Conservation (phyloP, 2,113 vertebrate genomes). For the Hyaena hyaena region DNA sequence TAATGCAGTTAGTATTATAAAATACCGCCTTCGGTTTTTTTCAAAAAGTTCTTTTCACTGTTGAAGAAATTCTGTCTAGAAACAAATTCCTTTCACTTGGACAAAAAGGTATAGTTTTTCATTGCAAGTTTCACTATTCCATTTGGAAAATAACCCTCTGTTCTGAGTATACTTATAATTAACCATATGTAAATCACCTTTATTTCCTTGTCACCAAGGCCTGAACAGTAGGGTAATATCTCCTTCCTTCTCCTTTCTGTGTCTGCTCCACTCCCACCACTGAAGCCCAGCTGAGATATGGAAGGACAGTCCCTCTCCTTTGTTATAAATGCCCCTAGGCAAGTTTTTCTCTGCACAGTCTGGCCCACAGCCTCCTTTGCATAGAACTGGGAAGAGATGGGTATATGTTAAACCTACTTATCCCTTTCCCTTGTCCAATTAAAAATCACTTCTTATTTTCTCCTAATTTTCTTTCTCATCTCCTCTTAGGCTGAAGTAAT, state of each 20-base stretch:
- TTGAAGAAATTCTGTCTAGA: constrained; percentile 73
- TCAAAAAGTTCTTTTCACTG: constrained; percentile 67
- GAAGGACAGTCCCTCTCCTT: neutral
- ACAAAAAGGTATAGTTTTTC: constrained; percentile 68
- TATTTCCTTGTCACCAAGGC: neutral
- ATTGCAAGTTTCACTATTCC: constrained; percentile 21
- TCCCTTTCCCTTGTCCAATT: neutral
- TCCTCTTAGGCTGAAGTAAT: neutral
- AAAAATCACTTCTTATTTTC: neutral
- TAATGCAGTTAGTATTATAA: constrained; percentile 22
- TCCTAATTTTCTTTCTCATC: neutral
- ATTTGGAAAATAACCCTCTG: constrained; percentile 26
- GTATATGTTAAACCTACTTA: neutral
- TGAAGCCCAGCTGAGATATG: neutral
- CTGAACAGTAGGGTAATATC: neutral
- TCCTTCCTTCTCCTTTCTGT: neutral
- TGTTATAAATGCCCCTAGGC: neutral
- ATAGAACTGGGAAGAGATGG: neutral
- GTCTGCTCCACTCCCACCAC: neutral
- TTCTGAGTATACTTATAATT: neutral
- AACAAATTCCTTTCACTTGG: constrained; percentile 73
- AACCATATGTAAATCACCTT: neutral
- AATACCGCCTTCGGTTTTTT: constrained; percentile 36
- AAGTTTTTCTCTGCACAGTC: neutral
- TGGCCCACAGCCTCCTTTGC: neutral